phyloP scores from a whole-genome alignment of 2,797 vertebrate species.

The Spea hammondii region DNA sequence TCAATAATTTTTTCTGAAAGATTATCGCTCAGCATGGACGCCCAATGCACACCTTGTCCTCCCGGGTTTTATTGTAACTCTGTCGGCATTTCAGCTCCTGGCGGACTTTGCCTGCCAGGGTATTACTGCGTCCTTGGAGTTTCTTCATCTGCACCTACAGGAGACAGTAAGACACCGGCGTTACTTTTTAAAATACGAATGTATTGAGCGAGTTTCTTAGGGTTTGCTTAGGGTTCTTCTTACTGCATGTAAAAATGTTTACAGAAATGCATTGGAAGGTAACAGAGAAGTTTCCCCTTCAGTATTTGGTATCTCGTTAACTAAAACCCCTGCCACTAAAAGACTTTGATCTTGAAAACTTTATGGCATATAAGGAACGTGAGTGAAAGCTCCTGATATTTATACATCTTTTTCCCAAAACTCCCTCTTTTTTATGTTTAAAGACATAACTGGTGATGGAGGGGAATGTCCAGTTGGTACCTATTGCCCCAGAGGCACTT shows the following conservation, averaged over 20 bases:
- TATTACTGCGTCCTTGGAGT: conserved; percentile 81
- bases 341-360: too few species aligned
- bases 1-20: conserved; percentile 57
- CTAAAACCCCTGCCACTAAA: too few species aligned
- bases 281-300: too few species aligned
- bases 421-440: background rate
- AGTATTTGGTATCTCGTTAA: too few species aligned
- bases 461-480: conserved; percentile 82
- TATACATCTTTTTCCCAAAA: background rate
- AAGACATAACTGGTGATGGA: conserved; percentile 60
- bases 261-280: too few species aligned
- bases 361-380: too few species aligned
- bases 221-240: too few species aligned
- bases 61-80: conserved; percentile 77
- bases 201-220: background rate
- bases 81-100: conserved; percentile 74
- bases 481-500: conserved; percentile 79
- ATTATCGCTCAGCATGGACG: conserved; percentile 65
- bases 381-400: background rate
- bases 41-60: conserved; percentile 76
- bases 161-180: conserved; percentile 68
- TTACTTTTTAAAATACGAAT: background rate
- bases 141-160: conserved; percentile 64
- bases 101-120: conserved; percentile 80
- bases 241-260: too few species aligned